These are phyloP conservation scores for Orchesella cincta DNA, from an alignment of 1,140 invertebrate species.

Conservation along the genomic window DNA sequence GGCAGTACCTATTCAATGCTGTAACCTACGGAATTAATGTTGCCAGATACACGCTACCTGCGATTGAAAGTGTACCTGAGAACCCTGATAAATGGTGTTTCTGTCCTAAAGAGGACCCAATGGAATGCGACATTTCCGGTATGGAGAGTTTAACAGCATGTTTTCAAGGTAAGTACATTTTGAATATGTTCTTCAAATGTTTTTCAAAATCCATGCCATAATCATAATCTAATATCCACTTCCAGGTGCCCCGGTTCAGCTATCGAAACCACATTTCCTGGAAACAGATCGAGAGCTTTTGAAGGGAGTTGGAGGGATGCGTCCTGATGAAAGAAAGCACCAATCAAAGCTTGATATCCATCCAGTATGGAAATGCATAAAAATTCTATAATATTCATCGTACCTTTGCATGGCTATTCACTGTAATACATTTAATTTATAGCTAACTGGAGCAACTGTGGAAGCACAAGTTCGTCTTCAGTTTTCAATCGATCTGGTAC, in stretches of 20 bases:
- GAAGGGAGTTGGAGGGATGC: background rate
- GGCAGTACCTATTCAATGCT: background rate
- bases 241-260: conserved; percentile 9
- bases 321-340: background rate
- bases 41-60: background rate
- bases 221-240: no score
- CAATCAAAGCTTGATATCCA: conserved; percentile 16
- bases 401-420: no score
- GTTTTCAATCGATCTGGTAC: conserved; percentile 31
- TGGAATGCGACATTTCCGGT: conserved; percentile 24
- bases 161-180: conserved; percentile 27
- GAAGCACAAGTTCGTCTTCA: conserved; percentile 20
- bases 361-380: no score
- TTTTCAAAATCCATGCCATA: no score
- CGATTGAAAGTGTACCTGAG: background rate
- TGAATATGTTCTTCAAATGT: no score
- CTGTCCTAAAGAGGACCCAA: conserved; percentile 19
- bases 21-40: background rate
- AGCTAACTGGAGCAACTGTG: conserved; percentile 30
- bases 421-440: background rate
- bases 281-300: background rate
- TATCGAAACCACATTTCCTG: conserved; percentile 21
- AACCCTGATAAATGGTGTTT: conserved; percentile 34
- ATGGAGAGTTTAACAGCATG: conserved; percentile 19
- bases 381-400: no score